These are phyloP conservation scores for Varanus komodoensis DNA, from an alignment of 2,113 vertebrate genomes.

Conservation along the genomic window DNA sequence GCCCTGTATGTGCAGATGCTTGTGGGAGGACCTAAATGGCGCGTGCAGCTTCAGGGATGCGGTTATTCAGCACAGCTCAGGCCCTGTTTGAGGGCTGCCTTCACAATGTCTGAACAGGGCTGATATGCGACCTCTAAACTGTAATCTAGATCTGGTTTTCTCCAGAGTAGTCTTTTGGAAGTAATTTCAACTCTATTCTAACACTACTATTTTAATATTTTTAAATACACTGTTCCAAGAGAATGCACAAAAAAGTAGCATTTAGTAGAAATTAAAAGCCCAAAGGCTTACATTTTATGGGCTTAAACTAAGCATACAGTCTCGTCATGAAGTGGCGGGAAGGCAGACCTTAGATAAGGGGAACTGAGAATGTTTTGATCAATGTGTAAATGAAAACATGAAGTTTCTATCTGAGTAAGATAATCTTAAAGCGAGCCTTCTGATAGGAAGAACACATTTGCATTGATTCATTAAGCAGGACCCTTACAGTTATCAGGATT, in stretches of 20 bases:
- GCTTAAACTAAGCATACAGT: background rate
- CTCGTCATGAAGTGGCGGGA: background rate
- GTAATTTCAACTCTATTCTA: background rate
- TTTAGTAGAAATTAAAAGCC: background rate
- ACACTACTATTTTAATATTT: slow-evolving; percentile 29
- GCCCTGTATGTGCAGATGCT: too few relatives aligned
- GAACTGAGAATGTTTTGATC: slow-evolving; percentile 23
- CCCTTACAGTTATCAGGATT: slow-evolving; percentile 64
- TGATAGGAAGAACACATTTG: slow-evolving; percentile 63
- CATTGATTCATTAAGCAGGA: slow-evolving; percentile 62
- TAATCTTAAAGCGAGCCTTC: slow-evolving; percentile 54
- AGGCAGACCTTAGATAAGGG: slow-evolving; percentile 50
- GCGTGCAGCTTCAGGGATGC: too few relatives aligned
- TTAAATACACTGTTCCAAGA: slow-evolving; percentile 36
- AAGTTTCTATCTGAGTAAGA: slow-evolving; percentile 49
- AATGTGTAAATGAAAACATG: slow-evolving; percentile 39
- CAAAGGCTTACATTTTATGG: background rate
- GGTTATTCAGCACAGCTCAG: too few relatives aligned
- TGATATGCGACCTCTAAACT: background rate
- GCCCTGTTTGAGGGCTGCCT: too few relatives aligned
- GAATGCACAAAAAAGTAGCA: background rate
- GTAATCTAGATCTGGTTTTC: background rate
- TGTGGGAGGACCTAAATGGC: too few relatives aligned
- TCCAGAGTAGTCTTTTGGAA: background rate
- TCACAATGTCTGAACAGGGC: too few relatives aligned